Evolutionary conservation across 2,888 invertebrate genomes (phyloP), one percentile per base, ranked within the genome.

Genomic region (Uloborus plumipes): DNA sequence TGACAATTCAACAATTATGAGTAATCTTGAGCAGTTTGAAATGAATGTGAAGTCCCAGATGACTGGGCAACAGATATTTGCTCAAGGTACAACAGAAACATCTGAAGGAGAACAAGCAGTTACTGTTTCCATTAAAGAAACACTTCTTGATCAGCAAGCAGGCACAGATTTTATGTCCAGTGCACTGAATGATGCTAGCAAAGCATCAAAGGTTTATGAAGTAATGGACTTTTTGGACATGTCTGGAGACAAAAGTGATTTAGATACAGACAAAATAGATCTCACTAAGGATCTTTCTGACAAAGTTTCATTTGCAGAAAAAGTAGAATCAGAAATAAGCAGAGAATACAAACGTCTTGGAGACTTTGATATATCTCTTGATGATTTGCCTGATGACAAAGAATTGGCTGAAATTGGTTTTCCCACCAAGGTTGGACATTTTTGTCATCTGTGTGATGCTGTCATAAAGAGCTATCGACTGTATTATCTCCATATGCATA

Each of bases 401-500:
- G 78, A 84, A 61, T 69, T 85, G 0, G 74, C 77, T 16, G 77
- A 79, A 72, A 70, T 85, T 31, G 85, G 85, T 14, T 85, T 85
- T 53, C 85, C 85, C 0, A 53, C 61, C 15, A 85, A 85, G 58
- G 81, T 85, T 22, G 83, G 85, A 4, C 85, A 85, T 67, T 85
- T 85, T 58, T 85, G 85, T 72, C 85, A 85, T 50, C 15, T 85
- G 13, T 85, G 85, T 69, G 85, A 85, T 70, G 78, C 84, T 20
- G 85, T 85, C 26, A 85, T 85, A 47, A 85, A 85, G 55, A 85
- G 84, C 53, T 85, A 85, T 47, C 50, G 79, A 0, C 71, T 85
- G 0, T 85, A 84, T 61, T 85, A 85, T 31, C 70, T 85, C 15
- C 85, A 85, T 31, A 85, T 85, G 85, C 85, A 85, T 64, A 85